Conservation (phyloP, 2,888 invertebrate species). For the Thysanoteuthis rhombus region DNA sequence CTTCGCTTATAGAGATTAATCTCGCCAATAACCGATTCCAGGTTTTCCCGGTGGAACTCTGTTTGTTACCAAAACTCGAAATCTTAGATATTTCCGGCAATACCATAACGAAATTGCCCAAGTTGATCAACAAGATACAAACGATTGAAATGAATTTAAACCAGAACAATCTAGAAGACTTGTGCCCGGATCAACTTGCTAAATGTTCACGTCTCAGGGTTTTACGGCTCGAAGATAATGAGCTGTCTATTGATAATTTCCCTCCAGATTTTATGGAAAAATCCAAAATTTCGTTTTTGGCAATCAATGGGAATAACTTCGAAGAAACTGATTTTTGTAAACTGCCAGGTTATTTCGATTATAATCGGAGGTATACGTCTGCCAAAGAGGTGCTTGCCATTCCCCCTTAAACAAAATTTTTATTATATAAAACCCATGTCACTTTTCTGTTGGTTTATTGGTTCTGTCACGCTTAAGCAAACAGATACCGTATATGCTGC, state of each 20-base stretch:
- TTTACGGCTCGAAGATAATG: not conserved
- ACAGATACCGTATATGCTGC: no score
- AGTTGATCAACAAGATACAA: slow-evolving; percentile 77
- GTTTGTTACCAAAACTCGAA: slow-evolving; percentile 84
- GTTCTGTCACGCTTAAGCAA: no score
- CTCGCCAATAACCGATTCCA: slow-evolving; percentile 73
- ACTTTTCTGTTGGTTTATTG: no score
- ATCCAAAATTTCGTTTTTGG: not conserved
- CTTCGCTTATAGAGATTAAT: slow-evolving; percentile 67
- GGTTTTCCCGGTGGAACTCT: slow-evolving; percentile 83
- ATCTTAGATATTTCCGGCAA: slow-evolving; percentile 89
- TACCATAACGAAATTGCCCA: slow-evolving; percentile 82
- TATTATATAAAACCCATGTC: no score
- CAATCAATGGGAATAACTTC: not conserved
- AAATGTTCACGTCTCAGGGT: not conserved
- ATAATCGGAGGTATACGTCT: not conserved
- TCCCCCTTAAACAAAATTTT: not conserved
- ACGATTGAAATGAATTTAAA: slow-evolving; percentile 92
- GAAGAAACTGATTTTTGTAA: not conserved
- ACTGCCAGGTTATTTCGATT: not conserved
- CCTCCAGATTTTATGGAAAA: not conserved
- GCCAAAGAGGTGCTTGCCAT: not conserved
- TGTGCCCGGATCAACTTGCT: not conserved
- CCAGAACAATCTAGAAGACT: slow-evolving; percentile 79
- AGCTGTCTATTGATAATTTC: not conserved